phyloP scores from a whole-genome alignment of 2,888 invertebrate genomes.

The Amaurobius ferox region DNA sequence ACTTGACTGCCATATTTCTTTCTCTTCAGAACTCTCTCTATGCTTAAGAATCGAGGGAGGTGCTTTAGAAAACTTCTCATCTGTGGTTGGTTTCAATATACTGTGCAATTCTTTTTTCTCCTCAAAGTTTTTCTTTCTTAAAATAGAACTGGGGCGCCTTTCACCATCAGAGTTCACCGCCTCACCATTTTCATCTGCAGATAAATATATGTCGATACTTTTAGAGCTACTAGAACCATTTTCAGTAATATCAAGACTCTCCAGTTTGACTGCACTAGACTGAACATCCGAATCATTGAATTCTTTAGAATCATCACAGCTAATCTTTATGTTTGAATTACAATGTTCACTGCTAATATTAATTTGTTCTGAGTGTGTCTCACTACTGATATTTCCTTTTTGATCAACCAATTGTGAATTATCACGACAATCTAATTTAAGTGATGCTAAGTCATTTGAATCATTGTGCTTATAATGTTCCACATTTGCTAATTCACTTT shows the following conservation, averaged over 20 bases:
- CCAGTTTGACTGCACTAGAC: background rate
- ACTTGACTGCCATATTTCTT: conserved; percentile 86
- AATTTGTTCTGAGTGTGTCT: background rate
- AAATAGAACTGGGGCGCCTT: conserved; percentile 41
- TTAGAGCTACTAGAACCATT: conserved; percentile 17
- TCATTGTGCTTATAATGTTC: background rate
- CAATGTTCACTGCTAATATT: background rate
- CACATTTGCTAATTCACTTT: background rate
- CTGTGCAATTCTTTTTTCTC: conserved; percentile 59
- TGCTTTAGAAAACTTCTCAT: conserved; percentile 76
- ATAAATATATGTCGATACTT: conserved; percentile 26
- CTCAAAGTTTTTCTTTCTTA: conserved; percentile 47
- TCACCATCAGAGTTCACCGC: conserved; percentile 33
- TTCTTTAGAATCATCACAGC: background rate
- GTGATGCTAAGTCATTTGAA: background rate
- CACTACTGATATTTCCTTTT: background rate
- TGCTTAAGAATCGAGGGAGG: conserved; percentile 80
- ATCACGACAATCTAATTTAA: background rate
- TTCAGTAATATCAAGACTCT: conserved; percentile 16
- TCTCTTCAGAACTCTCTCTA: conserved; percentile 88
- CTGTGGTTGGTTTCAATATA: conserved; percentile 74
- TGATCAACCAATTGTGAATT: background rate
- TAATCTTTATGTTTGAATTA: background rate
- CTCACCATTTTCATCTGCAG: conserved; percentile 51
- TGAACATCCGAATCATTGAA: background rate